Evolutionary conservation across 2,113 vertebrate genomes (phyloP).

Genomic region (Baryphthengus martii): DNA sequence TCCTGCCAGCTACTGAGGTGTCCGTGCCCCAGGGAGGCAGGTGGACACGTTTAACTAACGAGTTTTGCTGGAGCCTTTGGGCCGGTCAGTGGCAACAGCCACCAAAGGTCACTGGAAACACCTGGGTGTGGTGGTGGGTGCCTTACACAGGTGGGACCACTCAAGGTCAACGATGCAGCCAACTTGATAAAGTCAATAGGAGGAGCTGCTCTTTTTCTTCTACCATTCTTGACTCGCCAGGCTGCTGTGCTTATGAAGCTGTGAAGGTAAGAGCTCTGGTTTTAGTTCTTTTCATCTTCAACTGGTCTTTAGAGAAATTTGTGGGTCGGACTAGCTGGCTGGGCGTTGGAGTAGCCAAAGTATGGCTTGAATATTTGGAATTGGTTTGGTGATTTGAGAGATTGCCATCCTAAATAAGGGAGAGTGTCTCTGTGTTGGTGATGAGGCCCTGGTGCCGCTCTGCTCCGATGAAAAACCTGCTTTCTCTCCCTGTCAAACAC

Average conservation of each 20-base stretch:
- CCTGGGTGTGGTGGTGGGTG: background rate
- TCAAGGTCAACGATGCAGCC: background rate
- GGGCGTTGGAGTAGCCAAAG: background rate
- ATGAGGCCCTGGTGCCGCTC: background rate
- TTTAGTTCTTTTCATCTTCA: background rate
- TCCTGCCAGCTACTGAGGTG: background rate
- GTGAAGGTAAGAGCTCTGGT: background rate
- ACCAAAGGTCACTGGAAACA: background rate
- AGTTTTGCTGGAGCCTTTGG: background rate
- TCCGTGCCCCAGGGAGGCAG: background rate
- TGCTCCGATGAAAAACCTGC: constrained; percentile 4
- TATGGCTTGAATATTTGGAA: background rate
- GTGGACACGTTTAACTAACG: background rate
- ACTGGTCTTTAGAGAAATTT: accelerated
- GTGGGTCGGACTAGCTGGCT: background rate
- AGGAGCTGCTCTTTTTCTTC: accelerated
- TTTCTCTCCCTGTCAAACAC: constrained; percentile 45
- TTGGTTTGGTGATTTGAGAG: background rate
- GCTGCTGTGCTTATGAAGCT: background rate
- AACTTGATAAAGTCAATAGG: background rate
- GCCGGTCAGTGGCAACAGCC: background rate
- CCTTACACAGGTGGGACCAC: background rate
- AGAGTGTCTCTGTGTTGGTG: background rate
- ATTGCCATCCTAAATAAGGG: background rate
- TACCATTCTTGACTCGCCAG: accelerated